These are phyloP conservation scores for Bombus pyrosoma DNA, from an alignment of 1,140 invertebrate species.

Conservation along the genomic window DNA sequence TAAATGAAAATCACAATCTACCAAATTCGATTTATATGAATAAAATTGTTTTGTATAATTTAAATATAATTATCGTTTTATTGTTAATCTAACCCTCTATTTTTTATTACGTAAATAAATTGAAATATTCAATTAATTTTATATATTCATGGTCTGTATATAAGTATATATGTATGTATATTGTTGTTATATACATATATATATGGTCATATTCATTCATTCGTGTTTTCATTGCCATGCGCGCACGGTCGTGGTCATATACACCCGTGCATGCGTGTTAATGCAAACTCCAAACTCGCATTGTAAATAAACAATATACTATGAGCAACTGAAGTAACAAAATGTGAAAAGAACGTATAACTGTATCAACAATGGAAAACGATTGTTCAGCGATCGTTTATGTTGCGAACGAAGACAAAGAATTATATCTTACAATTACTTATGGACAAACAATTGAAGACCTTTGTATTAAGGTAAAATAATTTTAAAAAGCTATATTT, in stretches of 20 bases:
- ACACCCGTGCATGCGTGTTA: no score
- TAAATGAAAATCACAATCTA: neutral
- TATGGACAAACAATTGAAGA: conserved; percentile 85
- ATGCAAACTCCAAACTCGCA: neutral
- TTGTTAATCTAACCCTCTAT: neutral
- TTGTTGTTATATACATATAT: neutral
- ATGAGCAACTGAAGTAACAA: conserved; percentile 7
- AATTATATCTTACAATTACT: conserved; percentile 71
- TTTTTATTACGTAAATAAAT: neutral
- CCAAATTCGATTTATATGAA: neutral
- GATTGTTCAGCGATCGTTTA: conserved; percentile 70
- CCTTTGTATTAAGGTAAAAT: conserved; percentile 84
- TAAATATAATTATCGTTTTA: neutral
- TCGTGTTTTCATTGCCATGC: neutral
- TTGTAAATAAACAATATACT: conserved; percentile 43
- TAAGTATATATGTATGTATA: neutral
- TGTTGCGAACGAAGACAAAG: conserved; percentile 77
- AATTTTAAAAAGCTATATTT: conserved; percentile 10
- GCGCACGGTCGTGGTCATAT: neutral
- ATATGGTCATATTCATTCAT: neutral
- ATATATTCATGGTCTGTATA: neutral
- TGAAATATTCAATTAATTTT: neutral
- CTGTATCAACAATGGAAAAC: conserved; percentile 70
- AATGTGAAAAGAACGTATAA: conserved; percentile 23
- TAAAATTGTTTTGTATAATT: neutral